Conservation (phyloP, 2,797 vertebrate genomes). For the Sebastes itinus region DNA sequence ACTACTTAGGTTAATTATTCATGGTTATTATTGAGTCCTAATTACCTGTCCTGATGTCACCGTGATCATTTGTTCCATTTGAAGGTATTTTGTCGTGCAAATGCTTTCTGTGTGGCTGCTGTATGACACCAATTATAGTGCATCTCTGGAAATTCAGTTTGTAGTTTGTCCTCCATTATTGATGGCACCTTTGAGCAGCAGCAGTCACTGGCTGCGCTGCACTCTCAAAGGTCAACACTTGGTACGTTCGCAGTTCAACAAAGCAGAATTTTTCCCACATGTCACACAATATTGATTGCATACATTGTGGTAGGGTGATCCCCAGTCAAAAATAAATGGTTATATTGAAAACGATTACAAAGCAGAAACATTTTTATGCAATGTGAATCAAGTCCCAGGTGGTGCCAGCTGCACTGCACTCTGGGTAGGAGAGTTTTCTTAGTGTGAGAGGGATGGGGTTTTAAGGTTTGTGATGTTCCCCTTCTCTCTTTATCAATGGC, state of each 20-base stretch:
- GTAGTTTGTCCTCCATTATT: slow-evolving; percentile 12
- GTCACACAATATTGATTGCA: slow-evolving; percentile 4
- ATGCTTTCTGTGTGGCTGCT: not conserved
- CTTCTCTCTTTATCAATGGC: slow-evolving; percentile 72
- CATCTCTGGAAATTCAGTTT: not conserved
- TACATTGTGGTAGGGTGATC: not conserved
- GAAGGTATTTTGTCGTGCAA: not conserved
- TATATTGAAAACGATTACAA: not conserved
- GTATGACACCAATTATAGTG: not conserved
- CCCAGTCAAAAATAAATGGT: not conserved
- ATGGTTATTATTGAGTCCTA: not conserved
- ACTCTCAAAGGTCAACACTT: slow-evolving; percentile 30
- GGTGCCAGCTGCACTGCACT: slow-evolving; percentile 42
- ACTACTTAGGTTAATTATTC: not conserved
- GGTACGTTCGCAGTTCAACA: slow-evolving; percentile 1
- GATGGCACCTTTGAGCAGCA: not conserved
- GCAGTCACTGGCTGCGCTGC: not conserved
- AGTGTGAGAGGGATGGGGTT: slow-evolving; percentile 26
- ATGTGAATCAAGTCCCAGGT: not conserved
- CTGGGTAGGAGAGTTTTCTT: slow-evolving; percentile 31
- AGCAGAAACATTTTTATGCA: slow-evolving; percentile 1
- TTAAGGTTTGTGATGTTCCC: slow-evolving; percentile 59
- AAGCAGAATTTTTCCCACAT: not conserved
- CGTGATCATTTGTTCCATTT: not conserved
- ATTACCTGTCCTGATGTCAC: not conserved